Conservation (phyloP, 2,797 vertebrate genomes). For the Schizothorax lantsangensis region DNA sequence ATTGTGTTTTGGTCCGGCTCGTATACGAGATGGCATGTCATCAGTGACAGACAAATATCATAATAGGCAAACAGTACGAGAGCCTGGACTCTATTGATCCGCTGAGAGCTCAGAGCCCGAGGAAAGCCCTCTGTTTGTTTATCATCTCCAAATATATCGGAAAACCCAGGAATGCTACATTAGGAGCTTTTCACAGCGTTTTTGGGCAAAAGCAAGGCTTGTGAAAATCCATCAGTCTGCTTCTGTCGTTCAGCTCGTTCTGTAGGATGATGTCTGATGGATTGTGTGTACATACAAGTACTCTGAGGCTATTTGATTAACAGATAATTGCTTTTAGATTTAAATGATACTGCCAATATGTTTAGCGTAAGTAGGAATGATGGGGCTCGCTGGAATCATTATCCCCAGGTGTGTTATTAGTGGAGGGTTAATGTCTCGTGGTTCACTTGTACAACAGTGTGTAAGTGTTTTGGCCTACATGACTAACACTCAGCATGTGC, state of each 20-base stretch:
- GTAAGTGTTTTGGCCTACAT: constrained; percentile 48
- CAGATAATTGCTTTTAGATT: constrained; percentile 52
- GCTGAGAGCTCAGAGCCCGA: constrained; percentile 95
- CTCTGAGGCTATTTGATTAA: constrained; percentile 43
- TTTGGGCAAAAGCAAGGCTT: constrained; percentile 87
- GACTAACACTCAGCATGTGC: background rate
- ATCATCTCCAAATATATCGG: constrained; percentile 96
- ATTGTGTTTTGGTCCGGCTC: constrained; percentile 95
- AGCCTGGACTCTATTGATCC: constrained; percentile 98
- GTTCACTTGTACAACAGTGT: constrained; percentile 80
- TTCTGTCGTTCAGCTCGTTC: constrained; percentile 23
- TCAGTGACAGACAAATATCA: constrained; percentile 99
- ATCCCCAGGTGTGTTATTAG: constrained; percentile 51
- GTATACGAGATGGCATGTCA: constrained; percentile 97
- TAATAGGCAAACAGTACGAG: constrained; percentile 81
- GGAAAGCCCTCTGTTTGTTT: constrained; percentile 96
- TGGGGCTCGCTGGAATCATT: constrained; percentile 41
- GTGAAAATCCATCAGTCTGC: constrained; percentile 64
- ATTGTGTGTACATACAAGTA: constrained; percentile 37
- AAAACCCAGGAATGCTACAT: constrained; percentile 89
- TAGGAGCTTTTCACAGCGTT: constrained; percentile 91
- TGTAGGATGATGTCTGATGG: constrained; percentile 40
- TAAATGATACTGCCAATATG: constrained; percentile 52
- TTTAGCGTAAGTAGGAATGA: constrained; percentile 49
- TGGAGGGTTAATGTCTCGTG: constrained; percentile 40